Evolutionary conservation across 2,797 vertebrate species (phyloP).

Genomic region (Scleropages formosus): DNA sequence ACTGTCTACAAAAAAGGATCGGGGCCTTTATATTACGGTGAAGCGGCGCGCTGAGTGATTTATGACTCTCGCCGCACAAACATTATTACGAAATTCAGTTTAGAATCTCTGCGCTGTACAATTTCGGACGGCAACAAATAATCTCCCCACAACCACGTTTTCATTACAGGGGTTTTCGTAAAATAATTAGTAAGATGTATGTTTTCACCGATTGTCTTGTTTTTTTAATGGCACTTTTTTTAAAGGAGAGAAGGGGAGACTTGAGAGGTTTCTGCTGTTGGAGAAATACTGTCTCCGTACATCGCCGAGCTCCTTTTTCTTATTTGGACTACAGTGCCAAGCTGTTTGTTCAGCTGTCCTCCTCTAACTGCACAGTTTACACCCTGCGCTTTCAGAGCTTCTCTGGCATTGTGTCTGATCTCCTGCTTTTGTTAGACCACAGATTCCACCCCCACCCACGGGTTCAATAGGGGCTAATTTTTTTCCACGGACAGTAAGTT

Average conservation of each 20-base stretch:
- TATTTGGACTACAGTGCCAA: not conserved
- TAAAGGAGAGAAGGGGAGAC: conserved; percentile 8
- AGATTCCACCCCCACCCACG: not conserved
- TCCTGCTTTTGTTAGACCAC: conserved; percentile 6
- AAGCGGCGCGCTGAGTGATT: conserved; percentile 12
- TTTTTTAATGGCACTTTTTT: conserved; percentile 4
- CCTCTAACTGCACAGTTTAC: not conserved
- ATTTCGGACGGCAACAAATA: conserved; percentile 5
- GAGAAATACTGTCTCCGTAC: not conserved
- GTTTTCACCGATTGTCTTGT: conserved; percentile 10
- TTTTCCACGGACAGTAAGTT: not conserved
- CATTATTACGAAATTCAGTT: conserved; percentile 7
- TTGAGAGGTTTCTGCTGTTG: conserved; percentile 13
- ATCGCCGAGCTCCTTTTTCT: not conserved
- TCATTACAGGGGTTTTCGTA: not conserved
- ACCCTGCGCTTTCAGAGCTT: not conserved
- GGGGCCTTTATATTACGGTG: not conserved
- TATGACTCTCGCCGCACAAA: conserved; percentile 9
- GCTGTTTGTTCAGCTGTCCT: not conserved
- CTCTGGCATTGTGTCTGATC: not conserved
- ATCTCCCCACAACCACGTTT: conserved; percentile 13
- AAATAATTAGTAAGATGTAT: conserved; percentile 19
- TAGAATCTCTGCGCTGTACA: conserved; percentile 21
- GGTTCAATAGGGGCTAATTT: too few species aligned
- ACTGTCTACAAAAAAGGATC: not conserved